Conservation (phyloP, 2,113 vertebrate genomes). For the Passer montanus region DNA sequence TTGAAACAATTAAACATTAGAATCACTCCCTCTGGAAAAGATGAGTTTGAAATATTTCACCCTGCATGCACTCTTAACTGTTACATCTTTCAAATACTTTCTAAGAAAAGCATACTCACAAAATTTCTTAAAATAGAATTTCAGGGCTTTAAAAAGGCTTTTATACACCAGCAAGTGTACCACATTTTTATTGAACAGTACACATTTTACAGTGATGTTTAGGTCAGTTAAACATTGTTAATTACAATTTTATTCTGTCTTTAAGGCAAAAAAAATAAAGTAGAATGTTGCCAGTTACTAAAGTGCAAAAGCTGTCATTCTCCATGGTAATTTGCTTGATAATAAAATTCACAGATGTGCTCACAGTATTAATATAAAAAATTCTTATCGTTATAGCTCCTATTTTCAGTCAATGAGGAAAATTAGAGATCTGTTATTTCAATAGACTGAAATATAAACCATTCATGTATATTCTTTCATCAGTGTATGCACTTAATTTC, state of each 20-base stretch:
- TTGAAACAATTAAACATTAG: not conserved
- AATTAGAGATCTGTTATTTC: constrained; percentile 52
- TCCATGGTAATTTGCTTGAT: constrained; percentile 55
- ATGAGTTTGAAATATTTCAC: not conserved
- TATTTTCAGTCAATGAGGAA: constrained; percentile 59
- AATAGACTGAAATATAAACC: constrained; percentile 59
- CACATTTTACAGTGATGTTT: constrained; percentile 24
- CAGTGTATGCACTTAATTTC: constrained; percentile 54
- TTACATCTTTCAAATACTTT: not conserved
- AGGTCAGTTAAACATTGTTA: constrained; percentile 57
- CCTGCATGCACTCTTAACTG: not conserved
- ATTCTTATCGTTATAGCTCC: constrained; percentile 17
- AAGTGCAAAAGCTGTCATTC: constrained; percentile 55
- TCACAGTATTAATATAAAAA: constrained; percentile 32
- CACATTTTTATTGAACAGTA: not conserved
- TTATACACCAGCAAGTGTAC: not conserved
- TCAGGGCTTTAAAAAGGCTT: not conserved
- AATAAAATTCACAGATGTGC: constrained; percentile 67
- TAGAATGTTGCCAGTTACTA: constrained; percentile 43
- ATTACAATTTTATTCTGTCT: constrained; percentile 54
- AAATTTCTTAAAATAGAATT: not conserved
- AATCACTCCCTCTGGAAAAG: not conserved
- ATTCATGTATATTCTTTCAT: constrained; percentile 55
- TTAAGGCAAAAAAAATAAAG: constrained; percentile 37
- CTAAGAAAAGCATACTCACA: not conserved